Conservation (phyloP, 2,113 vertebrate genomes). For the Prolemur simus region DNA sequence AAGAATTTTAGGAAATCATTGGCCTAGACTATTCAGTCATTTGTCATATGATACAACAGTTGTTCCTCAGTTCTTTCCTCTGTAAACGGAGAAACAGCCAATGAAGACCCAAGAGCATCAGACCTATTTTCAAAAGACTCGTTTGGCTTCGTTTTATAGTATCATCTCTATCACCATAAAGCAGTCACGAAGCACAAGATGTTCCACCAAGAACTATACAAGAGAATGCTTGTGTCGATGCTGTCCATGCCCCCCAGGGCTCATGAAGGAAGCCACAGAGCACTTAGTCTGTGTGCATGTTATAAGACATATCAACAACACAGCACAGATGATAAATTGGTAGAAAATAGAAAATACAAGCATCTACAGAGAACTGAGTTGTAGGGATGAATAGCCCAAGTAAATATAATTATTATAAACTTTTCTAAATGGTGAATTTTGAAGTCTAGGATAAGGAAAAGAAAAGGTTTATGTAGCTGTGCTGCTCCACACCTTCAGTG, state of each 20-base stretch:
- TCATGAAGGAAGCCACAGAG: neutral
- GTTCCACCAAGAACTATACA: neutral
- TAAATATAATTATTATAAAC: neutral
- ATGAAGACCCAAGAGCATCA: neutral
- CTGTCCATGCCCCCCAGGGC: neutral
- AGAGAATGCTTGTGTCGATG: neutral
- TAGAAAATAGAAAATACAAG: neutral
- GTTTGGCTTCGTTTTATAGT: neutral
- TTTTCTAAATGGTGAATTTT: neutral
- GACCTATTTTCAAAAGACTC: neutral
- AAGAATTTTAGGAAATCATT: neutral
- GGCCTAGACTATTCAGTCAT: neutral
- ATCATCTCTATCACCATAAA: neutral
- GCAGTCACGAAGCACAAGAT: neutral
- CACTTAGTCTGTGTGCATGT: neutral
- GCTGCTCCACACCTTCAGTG: neutral
- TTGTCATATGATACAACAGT: neutral
- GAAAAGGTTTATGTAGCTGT: neutral
- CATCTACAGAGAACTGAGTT: neutral
- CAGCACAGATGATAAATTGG: neutral
- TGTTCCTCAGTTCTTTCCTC: neutral
- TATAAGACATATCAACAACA: neutral
- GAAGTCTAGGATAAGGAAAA: neutral
- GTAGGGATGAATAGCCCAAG: neutral
- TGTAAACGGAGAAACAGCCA: neutral